Base-by-base conservation (phyloP, 2,888 invertebrate genomes). In the Campopleginae sp. region DNA sequence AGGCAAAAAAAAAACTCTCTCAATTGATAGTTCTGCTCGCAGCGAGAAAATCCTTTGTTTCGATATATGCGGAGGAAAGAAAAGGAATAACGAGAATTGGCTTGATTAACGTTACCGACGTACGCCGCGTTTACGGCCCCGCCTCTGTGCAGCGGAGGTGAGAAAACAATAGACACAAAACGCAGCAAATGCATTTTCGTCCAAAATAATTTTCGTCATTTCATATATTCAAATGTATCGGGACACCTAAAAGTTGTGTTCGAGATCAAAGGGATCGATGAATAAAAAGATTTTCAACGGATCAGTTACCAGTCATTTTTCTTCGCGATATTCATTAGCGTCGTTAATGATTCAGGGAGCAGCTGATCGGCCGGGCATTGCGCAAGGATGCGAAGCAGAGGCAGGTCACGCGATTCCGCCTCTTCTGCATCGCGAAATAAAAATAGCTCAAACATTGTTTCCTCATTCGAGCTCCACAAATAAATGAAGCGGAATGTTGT, bases 151-250 rank as follows among this genome's bases (percentile, higher is more conserved):
- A 14, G 58, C 1, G 14, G 6, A 58, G 58, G 44, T 74, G 51
- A 66, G 74, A 65, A 74, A 80, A 74, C 54, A 80, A 33, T 54
- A 23, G 63, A 44, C 17, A 42, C 27, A 81, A 78, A 81, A 84
- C 72, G 61, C 58, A 8, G 27, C 23, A 5, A 27, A 3, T 58
- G 12, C 14, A 5, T 27, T 58, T 23, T 58, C 14, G 58, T 8
- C 14, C 14, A 6, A 27, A 27, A 58, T 0, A 14, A 58, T 12
- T 27, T 58, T 58, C 12, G 10, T 44, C 12, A 8, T 19, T 23
- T 8, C 2, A 54, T 54, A 54, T 48, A 17, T 8, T 2, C 10
- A 8, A 23, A 54, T 19, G 54, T 51, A 51, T 19, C 8, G 51
- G 7, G 8, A 19, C 2, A 23, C 5, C 23, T 17, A 54, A 27